Evolutionary conservation across 2,113 vertebrate genomes (phyloP).

Genomic region (Lycaon pictus): DNA sequence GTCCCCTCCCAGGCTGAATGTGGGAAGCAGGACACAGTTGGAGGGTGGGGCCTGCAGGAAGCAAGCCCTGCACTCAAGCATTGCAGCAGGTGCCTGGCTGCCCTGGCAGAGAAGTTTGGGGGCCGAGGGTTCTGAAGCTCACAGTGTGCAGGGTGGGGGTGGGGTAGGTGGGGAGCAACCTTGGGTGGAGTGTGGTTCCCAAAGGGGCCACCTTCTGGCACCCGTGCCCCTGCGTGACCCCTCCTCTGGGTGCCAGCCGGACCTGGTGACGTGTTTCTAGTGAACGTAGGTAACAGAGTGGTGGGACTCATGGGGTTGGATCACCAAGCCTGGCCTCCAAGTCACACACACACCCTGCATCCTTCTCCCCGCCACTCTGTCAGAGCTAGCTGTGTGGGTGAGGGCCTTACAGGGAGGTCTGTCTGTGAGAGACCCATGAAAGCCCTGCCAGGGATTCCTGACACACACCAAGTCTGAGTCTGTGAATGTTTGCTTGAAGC

Average conservation of each 20-base stretch:
- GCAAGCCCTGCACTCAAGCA: not conserved
- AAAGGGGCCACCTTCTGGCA: not conserved
- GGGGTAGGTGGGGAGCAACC: not conserved
- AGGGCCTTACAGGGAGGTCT: not conserved
- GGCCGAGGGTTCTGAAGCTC: too few species aligned
- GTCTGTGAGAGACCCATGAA: not conserved
- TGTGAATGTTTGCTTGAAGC: not conserved
- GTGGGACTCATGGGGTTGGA: not conserved
- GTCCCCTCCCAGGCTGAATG: not conserved
- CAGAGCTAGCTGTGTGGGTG: not conserved
- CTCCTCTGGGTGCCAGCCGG: not conserved
- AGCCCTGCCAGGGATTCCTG: not conserved
- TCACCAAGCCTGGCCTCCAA: not conserved
- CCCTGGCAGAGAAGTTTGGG: too few species aligned
- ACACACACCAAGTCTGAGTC: not conserved
- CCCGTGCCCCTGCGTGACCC: too few species aligned
- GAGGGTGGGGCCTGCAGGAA: not conserved
- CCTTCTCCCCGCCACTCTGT: not conserved
- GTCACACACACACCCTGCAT: not conserved
- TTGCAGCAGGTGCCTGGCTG: too few species aligned
- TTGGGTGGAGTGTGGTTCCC: not conserved
- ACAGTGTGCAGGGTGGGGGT: not conserved
- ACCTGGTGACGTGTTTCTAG: not conserved
- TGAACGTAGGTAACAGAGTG: not conserved
- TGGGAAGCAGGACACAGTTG: not conserved